Evolutionary conservation across 2,797 vertebrate species (phyloP), one percentile per base, ranked within the genome.

Genomic region (Girardinus metallicus): DNA sequence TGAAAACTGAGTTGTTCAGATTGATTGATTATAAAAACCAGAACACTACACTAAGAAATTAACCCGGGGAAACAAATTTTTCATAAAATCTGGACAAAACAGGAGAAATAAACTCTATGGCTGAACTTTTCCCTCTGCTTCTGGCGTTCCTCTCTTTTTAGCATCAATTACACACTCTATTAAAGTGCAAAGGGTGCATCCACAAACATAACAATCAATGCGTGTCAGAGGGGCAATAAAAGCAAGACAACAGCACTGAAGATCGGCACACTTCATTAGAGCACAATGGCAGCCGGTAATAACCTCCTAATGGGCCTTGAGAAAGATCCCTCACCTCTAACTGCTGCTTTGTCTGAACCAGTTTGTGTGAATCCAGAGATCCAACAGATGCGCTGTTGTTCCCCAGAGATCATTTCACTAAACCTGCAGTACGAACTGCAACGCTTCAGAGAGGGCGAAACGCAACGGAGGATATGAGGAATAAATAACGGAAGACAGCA

Each of bases 201-300:
- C 36, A 66, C 18, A 41, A 41, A 23, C 34, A 39, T 1, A 66
- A 39, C 64, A 66, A 66, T 23, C 64, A 12, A 23, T 9, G 3
- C 36, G 36, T 23, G 62, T 39, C 64, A 23, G 36, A 39, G 21
- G 9, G 64, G 21, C 34, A 66, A 66, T 41, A 39, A 39, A 66
- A 66, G 34, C 36, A 12, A 10, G 36, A 66, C 71, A 72, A 51
- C 0, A 68, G 0, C 8, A 60, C 76, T 66, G 8, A 66, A 84
- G 77, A 53, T 68, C 57, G 64, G n/a, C 76, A 83, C 44, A 49
- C 75, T 77, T 80, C 80, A 31, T 85, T 76, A 62, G 21, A 74
- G 53, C 55, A 64, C 83, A 82, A 78, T 29, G 64, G 64, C 64
- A 23, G 34, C 34, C 64, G 1, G 62, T n/a, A 11, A 73, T 76